Percentiles rank a stretch among this genome's conserved stretches.
Conservation (phyloP, 2,888 invertebrate genomes). For the Microplitis manilae region DNA sequence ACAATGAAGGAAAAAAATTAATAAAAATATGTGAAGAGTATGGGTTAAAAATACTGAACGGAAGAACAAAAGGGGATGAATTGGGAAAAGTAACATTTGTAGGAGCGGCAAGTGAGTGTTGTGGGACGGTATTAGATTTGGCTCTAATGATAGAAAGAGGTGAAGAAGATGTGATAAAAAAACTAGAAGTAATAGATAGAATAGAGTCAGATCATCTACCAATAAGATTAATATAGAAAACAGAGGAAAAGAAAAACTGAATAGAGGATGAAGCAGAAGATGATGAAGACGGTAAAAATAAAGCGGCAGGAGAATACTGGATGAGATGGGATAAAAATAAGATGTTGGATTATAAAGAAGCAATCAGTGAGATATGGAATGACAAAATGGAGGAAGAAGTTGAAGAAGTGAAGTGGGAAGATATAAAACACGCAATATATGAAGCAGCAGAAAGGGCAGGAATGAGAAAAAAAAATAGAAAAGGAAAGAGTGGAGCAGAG, state of each 20-base stretch:
- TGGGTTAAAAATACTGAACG: constrained; percentile 26
- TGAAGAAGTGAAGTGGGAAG: too few species aligned
- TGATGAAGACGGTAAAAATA: too few species aligned
- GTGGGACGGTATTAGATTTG: constrained; percentile 30
- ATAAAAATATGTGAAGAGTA: constrained; percentile 24
- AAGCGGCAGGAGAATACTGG: too few species aligned
- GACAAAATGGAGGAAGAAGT: too few species aligned
- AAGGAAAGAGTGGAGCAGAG: neutral
- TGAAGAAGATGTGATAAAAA: neutral
- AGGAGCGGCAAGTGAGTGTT: neutral
- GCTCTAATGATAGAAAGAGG: constrained; percentile 8
- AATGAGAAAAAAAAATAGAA: neutral
- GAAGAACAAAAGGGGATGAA: constrained; percentile 23
- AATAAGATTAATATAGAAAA: neutral
- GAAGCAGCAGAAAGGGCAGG: neutral
- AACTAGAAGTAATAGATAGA: constrained; percentile 13
- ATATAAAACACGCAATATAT: too few species aligned
- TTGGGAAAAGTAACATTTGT: constrained; percentile 33
- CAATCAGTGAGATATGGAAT: too few species aligned
- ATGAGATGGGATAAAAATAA: too few species aligned
- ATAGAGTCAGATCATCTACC: constrained; percentile 27
- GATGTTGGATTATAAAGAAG: too few species aligned
- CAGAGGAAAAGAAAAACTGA: neutral
- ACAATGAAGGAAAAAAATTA: constrained; percentile 23
- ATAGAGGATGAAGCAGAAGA: neutral